Conservation (phyloP, 2,113 vertebrate species). For the mouse (Mus musculus) region DNA sequence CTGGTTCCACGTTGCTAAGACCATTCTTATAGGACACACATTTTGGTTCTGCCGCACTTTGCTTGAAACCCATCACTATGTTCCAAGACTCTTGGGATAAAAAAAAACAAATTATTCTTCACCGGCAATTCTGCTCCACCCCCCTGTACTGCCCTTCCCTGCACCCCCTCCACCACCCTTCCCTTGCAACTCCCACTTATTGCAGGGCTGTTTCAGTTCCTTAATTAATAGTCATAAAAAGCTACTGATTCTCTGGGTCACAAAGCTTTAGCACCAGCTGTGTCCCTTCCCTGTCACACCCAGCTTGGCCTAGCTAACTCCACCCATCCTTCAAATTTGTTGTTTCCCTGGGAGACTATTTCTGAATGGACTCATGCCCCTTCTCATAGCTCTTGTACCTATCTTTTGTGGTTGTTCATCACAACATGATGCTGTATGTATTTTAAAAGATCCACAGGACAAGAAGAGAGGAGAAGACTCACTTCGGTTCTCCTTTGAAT, state of each 20-base stretch:
- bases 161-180: not conserved
- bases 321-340: not conserved
- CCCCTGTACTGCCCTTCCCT: not conserved
- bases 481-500: not conserved
- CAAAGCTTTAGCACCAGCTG: constrained; percentile 51
- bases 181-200: not conserved
- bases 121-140: fast-evolving
- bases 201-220: constrained; percentile 72
- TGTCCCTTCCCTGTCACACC: not conserved
- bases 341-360: not conserved
- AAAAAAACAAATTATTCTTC: not conserved
- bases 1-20: not conserved
- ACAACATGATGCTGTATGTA: not conserved
- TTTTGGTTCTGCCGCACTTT: not conserved
- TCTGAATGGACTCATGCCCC: not conserved
- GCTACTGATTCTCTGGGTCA: not conserved
- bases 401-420: not conserved
- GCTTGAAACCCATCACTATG: not conserved
- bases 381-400: not conserved
- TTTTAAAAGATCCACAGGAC: not conserved
- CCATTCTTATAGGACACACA: not conserved
- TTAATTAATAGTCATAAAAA: constrained; percentile 30
- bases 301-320: not conserved
- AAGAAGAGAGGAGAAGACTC: not conserved
- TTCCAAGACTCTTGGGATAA: not conserved